Evolutionary conservation across 2,888 invertebrate species (phyloP).

Genomic region (Tetranychus truncatus): DNA sequence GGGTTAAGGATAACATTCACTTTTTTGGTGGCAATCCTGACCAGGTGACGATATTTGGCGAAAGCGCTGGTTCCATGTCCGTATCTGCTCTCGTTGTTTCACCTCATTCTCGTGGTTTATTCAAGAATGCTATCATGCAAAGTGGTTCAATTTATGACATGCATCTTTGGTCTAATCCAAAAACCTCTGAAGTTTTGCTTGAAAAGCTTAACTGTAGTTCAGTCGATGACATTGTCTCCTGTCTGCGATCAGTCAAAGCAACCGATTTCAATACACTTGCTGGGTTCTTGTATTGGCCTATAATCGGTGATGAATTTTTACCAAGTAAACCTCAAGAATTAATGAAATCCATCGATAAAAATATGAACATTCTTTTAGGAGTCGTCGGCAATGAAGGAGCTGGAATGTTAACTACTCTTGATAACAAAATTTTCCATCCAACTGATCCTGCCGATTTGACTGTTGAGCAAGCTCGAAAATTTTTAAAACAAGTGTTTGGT

Average conservation of each 20-base stretch:
- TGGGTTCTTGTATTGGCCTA: neutral
- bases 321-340: neutral
- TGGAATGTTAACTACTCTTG: neutral
- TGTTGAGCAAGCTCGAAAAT: neutral
- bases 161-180: neutral
- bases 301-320: neutral
- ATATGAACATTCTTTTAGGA: neutral
- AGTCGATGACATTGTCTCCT: neutral
- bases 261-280: neutral
- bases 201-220: neutral
- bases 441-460: neutral
- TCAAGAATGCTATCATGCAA: constrained; percentile 1
- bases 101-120: neutral
- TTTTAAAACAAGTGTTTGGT: neutral
- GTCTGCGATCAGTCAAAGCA: neutral
- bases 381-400: neutral
- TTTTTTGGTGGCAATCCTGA: constrained; percentile 36
- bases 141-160: neutral
- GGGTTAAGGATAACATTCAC: constrained; percentile 38
- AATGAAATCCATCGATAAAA: neutral
- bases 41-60: neutral
- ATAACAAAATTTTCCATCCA: neutral
- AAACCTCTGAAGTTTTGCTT: neutral
- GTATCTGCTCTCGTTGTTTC: neutral
- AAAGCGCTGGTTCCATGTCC: constrained; percentile 1